Conservation (phyloP, 2,113 vertebrate genomes). For the Emydura subglobosa region DNA sequence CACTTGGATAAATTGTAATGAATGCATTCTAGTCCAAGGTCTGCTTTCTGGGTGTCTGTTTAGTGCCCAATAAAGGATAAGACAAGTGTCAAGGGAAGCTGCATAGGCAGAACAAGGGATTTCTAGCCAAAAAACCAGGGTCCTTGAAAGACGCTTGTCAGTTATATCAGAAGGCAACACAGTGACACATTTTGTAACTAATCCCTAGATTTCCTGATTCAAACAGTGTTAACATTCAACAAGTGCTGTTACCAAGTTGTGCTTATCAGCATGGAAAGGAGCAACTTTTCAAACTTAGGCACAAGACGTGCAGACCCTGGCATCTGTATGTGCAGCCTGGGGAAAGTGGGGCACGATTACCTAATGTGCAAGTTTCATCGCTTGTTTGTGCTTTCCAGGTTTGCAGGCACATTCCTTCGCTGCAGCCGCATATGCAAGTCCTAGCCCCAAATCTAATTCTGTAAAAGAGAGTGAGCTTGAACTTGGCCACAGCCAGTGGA, state of each 20-base stretch:
- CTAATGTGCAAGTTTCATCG: neutral
- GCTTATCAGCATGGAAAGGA: neutral
- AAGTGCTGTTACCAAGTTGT: neutral
- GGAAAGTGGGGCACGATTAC: neutral
- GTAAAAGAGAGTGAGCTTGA: neutral
- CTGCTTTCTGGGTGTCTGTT: neutral
- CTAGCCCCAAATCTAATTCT: neutral
- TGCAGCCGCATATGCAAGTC: neutral
- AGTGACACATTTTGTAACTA: neutral
- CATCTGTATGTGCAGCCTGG: neutral
- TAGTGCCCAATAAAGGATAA: neutral
- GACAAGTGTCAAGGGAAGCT: neutral
- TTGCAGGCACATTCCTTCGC: neutral
- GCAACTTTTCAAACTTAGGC: neutral
- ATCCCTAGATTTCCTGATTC: neutral
- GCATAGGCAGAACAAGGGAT: neutral
- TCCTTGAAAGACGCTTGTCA: neutral
- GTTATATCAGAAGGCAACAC: neutral
- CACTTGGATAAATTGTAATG: neutral
- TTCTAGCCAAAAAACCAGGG: neutral
- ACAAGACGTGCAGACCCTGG: neutral
- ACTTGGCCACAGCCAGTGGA: neutral
- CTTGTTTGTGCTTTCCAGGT: neutral
- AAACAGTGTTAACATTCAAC: neutral
- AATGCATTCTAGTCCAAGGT: neutral